These are phyloP conservation scores for Nyctereutes procyonoides DNA, from an alignment of 2,113 vertebrate genomes.

Conservation along the genomic window DNA sequence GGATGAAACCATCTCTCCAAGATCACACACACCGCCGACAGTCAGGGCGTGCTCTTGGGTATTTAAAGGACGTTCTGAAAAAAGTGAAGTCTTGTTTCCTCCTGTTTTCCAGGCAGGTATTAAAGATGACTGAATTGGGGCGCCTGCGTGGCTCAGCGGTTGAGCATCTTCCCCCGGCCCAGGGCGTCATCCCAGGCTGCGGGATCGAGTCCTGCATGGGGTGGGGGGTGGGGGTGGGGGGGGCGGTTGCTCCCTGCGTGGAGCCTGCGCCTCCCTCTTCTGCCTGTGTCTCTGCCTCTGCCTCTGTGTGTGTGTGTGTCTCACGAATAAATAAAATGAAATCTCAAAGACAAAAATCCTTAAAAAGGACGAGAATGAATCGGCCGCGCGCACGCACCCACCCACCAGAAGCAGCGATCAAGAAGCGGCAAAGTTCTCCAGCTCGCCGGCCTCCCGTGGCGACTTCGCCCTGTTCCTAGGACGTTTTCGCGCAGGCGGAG, in stretches of 20 bases:
- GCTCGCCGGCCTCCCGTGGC: constrained; percentile 38
- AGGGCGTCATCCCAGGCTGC: no score
- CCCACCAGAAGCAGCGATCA: constrained; percentile 41
- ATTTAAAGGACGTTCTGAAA: background rate
- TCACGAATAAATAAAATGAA: no score
- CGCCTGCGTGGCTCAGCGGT: no score
- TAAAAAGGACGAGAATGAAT: background rate
- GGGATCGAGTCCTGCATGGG: no score
- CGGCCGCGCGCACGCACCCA: background rate
- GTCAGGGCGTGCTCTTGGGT: background rate
- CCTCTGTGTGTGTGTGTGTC: no score
- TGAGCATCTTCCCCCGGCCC: no score
- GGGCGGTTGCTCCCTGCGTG: no score
- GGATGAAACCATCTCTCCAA: background rate
- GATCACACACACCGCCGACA: background rate
- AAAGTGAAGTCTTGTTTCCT: background rate
- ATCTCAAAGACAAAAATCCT: no score
- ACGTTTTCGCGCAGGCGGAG: background rate
- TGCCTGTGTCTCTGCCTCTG: no score
- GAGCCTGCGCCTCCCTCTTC: no score
- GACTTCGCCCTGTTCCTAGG: constrained; percentile 38
- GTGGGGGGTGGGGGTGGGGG: no score
- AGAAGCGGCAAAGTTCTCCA: background rate
- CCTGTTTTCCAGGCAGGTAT: background rate
- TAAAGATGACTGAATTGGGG: constrained; percentile 39